Base-by-base conservation (phyloP, 2,888 invertebrate species). In the Octonoba sinensis region DNA sequence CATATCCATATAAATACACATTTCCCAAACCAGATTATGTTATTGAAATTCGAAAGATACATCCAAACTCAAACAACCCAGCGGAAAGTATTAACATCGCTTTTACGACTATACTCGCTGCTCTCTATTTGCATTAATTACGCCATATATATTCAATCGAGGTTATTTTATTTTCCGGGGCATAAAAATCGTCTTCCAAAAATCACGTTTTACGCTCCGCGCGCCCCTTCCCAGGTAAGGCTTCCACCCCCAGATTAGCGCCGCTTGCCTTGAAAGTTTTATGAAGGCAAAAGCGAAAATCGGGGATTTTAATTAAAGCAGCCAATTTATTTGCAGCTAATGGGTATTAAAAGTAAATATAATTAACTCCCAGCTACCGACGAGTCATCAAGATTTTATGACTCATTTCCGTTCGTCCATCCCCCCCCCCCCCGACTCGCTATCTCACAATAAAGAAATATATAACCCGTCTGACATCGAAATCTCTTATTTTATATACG, bases 301-400 rank as follows among this genome's bases (percentile, higher is more conserved):
- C 79, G 54, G 67, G 60, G 79, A 73, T 73, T 79, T 79, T 79
- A 79, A 79, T 79, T 79, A 79, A 79, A 73, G 67, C 79, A 79
- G 79, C 79, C 79, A 67, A 79, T 79, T 67, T 79, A 79, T 79
- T 79, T 44, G 60, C 60, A 46, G 73, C 79, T 79, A 79, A 79
- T 79, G 79, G 79, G 73, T 79, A 79, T 79, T 79, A 79, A 79
- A 79, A 79, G 73, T 79, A 79, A 79, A 79, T 79, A 79, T 79
- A 79, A 79, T 79, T 79, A 79, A 79, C 79, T 79, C 56, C n/a
- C 27, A 27, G 79, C 60, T 79, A 54, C 79, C 27, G 79, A 69
- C 73, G 60, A 79, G 79, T 73, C 79, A 79, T 79, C 79, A 79
- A 72, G 73, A 79, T 79, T 79, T 79, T 79, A 79, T 79, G 79